Conservation (phyloP, 2,113 vertebrate genomes). For the Mustela nigripes region DNA sequence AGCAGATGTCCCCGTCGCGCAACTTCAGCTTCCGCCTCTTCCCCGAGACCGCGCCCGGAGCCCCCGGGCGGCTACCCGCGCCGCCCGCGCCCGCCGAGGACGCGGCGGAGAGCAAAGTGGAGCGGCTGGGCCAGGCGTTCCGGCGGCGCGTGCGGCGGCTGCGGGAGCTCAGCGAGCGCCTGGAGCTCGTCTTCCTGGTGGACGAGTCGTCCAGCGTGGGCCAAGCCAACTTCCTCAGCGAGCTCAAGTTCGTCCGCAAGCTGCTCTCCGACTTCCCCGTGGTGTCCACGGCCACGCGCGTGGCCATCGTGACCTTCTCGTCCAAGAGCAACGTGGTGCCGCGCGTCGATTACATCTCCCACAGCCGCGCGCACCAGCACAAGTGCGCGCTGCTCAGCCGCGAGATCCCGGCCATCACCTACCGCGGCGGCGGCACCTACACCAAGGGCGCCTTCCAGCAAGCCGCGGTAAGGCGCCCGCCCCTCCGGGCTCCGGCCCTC, state of each 20-base stretch:
- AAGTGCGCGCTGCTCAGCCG: constrained; percentile 97
- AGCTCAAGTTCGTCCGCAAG: constrained; percentile 97
- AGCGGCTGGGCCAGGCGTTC: constrained; percentile 94
- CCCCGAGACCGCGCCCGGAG: constrained; percentile 55
- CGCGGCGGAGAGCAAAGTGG: constrained; percentile 92
- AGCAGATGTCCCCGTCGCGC: constrained; percentile 76
- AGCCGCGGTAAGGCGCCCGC: constrained; percentile 93
- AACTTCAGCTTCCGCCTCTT: constrained; percentile 83
- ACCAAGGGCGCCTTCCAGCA: constrained; percentile 98
- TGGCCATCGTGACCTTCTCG: constrained; percentile 97
- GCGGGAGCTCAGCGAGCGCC: constrained; percentile 91
- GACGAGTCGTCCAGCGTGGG: constrained; percentile 98
- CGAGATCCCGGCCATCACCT: constrained; percentile 97
- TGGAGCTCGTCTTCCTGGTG: constrained; percentile 98
- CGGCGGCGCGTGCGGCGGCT: constrained; percentile 94
- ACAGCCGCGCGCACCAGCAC: constrained; percentile 94
- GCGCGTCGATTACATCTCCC: constrained; percentile 96
- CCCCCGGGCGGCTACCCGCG: background rate
- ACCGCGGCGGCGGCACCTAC: constrained; percentile 97
- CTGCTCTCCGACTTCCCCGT: constrained; percentile 98
- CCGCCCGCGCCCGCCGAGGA: constrained; percentile 85
- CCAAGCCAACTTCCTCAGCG: constrained; percentile 95
- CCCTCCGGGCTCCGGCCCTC: background rate
- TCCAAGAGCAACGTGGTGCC: constrained; percentile 97
- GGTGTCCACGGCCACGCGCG: constrained; percentile 94